These are phyloP conservation scores for Charina bottae DNA, from an alignment of 2,113 vertebrate genomes.

Conservation along the genomic window DNA sequence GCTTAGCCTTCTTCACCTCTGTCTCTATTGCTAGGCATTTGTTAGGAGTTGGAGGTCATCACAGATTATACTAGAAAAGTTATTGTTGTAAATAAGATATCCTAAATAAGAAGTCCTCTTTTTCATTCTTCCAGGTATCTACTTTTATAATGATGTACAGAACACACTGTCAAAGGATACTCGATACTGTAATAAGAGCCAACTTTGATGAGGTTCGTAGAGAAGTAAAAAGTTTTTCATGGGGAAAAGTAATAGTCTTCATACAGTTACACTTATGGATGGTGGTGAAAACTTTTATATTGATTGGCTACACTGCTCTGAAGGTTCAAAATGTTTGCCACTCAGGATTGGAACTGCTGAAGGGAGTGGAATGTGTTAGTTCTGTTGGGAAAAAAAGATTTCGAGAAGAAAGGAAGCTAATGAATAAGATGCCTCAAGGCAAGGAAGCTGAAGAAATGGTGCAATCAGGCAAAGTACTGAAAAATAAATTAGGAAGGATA, in stretches of 20 bases:
- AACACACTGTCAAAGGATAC: conserved; percentile 99
- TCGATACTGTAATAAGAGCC: conserved; percentile 98
- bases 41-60: not conserved
- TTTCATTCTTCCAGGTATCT: conserved; percentile 83
- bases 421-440: not conserved
- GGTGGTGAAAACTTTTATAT: not conserved
- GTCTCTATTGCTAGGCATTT: not conserved
- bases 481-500: not conserved
- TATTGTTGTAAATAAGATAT: conserved; percentile 1
- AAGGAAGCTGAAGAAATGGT: not conserved
- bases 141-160: conserved; percentile 99
- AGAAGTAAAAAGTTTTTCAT: conserved; percentile 8
- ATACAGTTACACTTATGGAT: not conserved
- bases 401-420: not conserved
- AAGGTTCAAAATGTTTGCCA: not conserved
- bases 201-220: conserved; percentile 96
- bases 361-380: not conserved
- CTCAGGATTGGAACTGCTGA: not conserved
- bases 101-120: conserved; percentile 32
- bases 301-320: not conserved
- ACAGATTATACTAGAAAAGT: conserved; percentile 3
- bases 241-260: not conserved
- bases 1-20: too few relatives aligned
- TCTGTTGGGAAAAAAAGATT: not conserved
- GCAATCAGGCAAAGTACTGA: not conserved